phyloP scores from a whole-genome alignment of 2,888 invertebrate genomes.

The Neelides folsomi region DNA sequence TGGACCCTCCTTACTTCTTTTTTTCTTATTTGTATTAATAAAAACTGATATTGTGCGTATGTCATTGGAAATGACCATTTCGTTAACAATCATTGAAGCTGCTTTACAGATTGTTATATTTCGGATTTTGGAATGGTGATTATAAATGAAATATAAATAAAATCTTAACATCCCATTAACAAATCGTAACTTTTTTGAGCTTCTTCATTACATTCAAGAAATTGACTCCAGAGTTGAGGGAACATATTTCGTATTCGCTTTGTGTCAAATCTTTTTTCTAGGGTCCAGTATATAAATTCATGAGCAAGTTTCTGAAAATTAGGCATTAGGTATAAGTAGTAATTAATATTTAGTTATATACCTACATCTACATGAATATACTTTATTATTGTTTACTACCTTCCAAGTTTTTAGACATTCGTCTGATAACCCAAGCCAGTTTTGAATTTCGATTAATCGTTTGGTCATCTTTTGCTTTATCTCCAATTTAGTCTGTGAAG shows the following conservation, averaged over 20 bases:
- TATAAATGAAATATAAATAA: too few species aligned
- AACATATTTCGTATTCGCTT: constrained; percentile 15
- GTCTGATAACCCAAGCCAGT: constrained; percentile 36
- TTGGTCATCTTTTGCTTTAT: constrained; percentile 30
- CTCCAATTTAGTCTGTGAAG: constrained; percentile 20
- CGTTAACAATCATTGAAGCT: too few species aligned
- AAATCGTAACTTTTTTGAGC: too few species aligned
- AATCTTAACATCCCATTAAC: too few species aligned
- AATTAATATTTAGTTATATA: neutral
- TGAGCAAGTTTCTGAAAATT: constrained; percentile 14
- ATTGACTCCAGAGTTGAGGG: constrained; percentile 19
- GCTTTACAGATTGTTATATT: constrained; percentile 6
- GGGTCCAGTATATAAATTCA: constrained; percentile 17
- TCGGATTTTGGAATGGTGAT: too few species aligned
- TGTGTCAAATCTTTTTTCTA: neutral
- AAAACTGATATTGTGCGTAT: too few species aligned
- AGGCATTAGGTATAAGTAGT: constrained; percentile 2
- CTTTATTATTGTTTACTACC: constrained; percentile 13
- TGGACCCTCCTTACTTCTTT: too few species aligned
- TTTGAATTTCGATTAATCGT: constrained; percentile 37
- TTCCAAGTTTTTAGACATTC: constrained; percentile 24
- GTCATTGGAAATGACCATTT: too few species aligned
- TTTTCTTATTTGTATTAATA: too few species aligned
- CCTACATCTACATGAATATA: constrained; percentile 4
- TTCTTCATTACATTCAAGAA: constrained; percentile 10